These are phyloP conservation scores for Dufourea novaeangliae DNA, from an alignment of 1,140 invertebrate genomes.

Conservation along the genomic window DNA sequence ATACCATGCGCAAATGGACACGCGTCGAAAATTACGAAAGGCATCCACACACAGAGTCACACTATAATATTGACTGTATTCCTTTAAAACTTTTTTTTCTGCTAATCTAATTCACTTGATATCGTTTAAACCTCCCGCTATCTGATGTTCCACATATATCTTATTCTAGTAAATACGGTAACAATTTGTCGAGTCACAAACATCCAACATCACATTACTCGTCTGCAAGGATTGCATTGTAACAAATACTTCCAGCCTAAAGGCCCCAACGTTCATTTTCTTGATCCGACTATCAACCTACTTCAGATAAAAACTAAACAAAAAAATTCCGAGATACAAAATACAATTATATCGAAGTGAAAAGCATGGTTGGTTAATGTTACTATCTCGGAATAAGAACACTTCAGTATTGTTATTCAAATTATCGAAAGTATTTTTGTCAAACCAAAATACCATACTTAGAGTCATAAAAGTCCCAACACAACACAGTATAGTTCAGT, in stretches of 20 bases:
- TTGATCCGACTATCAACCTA: not conserved
- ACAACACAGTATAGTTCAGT: constrained; percentile 2
- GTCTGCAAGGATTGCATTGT: not conserved
- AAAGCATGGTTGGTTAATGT: not conserved
- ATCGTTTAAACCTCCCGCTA: not conserved
- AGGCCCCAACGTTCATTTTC: constrained; percentile 1
- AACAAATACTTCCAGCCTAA: not conserved
- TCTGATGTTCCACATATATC: not conserved
- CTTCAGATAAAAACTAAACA: not conserved
- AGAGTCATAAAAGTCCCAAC: not conserved
- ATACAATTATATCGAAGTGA: not conserved
- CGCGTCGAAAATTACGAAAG: not conserved
- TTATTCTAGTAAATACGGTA: constrained; percentile 1
- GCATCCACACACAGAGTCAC: not conserved
- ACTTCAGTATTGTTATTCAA: not conserved
- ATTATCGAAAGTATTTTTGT: not conserved
- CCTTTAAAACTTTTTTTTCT: not conserved
- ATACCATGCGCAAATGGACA: not conserved
- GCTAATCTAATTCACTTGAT: not conserved
- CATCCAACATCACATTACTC: constrained; percentile 6
- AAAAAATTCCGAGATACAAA: not conserved
- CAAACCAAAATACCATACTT: not conserved
- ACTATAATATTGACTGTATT: constrained; percentile 36
- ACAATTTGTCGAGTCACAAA: constrained; percentile 4
- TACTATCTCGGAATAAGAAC: not conserved